Evolutionary conservation across 2,888 invertebrate genomes (phyloP).

Genomic region (Eurois occulta): DNA sequence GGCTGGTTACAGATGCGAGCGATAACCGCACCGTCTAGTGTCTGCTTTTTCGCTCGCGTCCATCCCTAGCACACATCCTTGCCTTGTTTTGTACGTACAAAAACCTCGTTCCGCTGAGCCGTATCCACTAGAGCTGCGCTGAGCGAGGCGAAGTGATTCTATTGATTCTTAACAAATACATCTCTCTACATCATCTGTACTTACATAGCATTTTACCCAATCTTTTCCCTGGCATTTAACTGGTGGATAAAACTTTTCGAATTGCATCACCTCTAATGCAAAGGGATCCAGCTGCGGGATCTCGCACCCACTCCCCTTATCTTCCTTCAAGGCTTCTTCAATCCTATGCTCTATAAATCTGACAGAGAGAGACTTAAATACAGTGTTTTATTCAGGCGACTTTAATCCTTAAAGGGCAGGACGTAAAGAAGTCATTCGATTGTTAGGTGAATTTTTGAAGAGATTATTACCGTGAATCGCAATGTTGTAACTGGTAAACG

Average conservation of each 20-base stretch:
- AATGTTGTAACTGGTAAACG: background rate
- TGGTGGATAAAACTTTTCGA: slow-evolving; percentile 91
- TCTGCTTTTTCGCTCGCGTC: too few relatives aligned
- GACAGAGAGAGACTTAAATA: slow-evolving; percentile 27
- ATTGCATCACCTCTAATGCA: slow-evolving; percentile 94
- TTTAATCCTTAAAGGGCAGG: slow-evolving; percentile 1
- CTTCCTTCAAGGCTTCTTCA: slow-evolving; percentile 79
- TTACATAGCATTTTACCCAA: slow-evolving; percentile 95
- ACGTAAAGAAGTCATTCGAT: background rate
- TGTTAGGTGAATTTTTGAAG: background rate
- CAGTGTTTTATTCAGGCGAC: background rate
- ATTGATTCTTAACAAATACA: too few relatives aligned
- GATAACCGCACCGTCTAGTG: too few relatives aligned
- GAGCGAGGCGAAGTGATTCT: background rate
- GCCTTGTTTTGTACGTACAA: too few relatives aligned
- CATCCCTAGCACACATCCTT: too few relatives aligned
- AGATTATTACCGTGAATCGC: background rate
- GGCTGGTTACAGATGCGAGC: too few relatives aligned
- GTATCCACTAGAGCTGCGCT: too few relatives aligned
- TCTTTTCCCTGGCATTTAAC: slow-evolving; percentile 92
- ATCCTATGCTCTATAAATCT: slow-evolving; percentile 82
- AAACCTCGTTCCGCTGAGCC: too few relatives aligned
- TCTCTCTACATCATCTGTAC: slow-evolving; percentile 72
- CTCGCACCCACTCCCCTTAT: slow-evolving; percentile 83
- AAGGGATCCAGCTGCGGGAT: slow-evolving; percentile 87